These are phyloP conservation scores for Arge pagana DNA, from an alignment of 2,888 invertebrate genomes.

Conservation along the genomic window DNA sequence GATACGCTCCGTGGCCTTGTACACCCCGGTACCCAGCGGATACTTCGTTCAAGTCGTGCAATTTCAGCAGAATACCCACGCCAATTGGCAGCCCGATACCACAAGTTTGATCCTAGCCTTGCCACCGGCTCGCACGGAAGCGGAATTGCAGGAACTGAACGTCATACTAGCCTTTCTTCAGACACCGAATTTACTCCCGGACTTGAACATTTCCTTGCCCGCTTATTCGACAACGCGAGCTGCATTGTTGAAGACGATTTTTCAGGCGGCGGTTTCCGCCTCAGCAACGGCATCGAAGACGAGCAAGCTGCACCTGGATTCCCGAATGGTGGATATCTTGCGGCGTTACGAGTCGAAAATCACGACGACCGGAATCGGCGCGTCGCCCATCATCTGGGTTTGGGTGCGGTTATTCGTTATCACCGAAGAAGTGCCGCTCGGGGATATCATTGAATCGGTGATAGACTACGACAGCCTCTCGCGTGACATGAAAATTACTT, in stretches of 20 bases:
- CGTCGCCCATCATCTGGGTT: conserved; percentile 22
- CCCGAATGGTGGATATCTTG: conserved; percentile 11
- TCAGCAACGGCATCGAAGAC: no score
- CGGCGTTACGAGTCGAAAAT: conserved; percentile 27
- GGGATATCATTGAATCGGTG: conserved; percentile 29
- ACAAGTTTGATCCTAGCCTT: conserved; percentile 27
- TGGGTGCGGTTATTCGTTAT: conserved; percentile 20
- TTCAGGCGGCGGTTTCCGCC: conserved; percentile 25
- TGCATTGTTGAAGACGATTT: conserved; percentile 27
- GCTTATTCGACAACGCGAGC: conserved; percentile 24
- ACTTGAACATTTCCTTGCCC: conserved; percentile 24
- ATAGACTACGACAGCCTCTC: conserved; percentile 29
- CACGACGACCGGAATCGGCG: conserved; percentile 13
- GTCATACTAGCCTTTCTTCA: conserved; percentile 22
- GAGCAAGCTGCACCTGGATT: conserved; percentile 7
- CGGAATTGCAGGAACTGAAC: conserved; percentile 5
- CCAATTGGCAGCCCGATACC: conserved; percentile 30
- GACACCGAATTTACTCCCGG: conserved; percentile 22
- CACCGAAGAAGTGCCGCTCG: conserved; percentile 17
- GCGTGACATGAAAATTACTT: conserved; percentile 25
- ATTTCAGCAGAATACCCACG: conserved; percentile 22
- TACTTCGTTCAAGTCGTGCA: conserved; percentile 25
- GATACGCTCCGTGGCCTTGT: conserved; percentile 22
- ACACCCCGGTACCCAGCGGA: conserved; percentile 18
- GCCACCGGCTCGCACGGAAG: conserved; percentile 2